Evolutionary conservation across 2,888 invertebrate species (phyloP), one percentile per base, ranked within the genome.

Genomic region (Plebejus anna): DNA sequence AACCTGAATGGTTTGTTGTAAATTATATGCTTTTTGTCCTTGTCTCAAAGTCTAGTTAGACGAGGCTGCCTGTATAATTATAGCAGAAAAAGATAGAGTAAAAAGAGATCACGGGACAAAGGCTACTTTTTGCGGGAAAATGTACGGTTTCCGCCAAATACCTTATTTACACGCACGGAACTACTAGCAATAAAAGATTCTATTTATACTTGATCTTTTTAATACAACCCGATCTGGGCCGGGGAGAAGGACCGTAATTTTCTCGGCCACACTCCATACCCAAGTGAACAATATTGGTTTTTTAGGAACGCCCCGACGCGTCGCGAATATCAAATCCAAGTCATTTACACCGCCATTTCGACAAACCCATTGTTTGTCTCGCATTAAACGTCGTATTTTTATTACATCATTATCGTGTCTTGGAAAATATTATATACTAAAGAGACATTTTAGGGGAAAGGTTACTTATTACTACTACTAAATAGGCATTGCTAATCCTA

Each of bases 211-310:
- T 61, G 61, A 61, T 61, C 61, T 61, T 28, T 61, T 61, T 61
- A 59, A 47, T 75, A 75, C n/a, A 66, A 75, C 71, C 38, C 57
- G 57, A 57, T 51, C 57, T 42, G 59, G 22, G 55, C 55, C 42
- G 71, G 38, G 5, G 59, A 6, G 42, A 66, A 75, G 5, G 55
- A 87, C 86, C 87, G 89, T 89, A 89, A 92, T 91, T 86, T 89
- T 84, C 84, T 87, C 88, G 88, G 90, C 88, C 90, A 85, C 87
- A 83, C 86, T 86, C 84, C 86, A 81, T 83, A 84, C 84, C 85
- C 80, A 85, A 82, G 85, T 85, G 88, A 89, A 90, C 90, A 91
- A 92, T 91, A 90, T 88, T 88, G 87, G 88, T 87, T 85, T 90
- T 86, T 88, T 85, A 86, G 86, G 88, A 90, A 90, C 87, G 87